phyloP scores from a whole-genome alignment of 2,797 vertebrate genomes.

The Scolopax bukidnonensis region DNA sequence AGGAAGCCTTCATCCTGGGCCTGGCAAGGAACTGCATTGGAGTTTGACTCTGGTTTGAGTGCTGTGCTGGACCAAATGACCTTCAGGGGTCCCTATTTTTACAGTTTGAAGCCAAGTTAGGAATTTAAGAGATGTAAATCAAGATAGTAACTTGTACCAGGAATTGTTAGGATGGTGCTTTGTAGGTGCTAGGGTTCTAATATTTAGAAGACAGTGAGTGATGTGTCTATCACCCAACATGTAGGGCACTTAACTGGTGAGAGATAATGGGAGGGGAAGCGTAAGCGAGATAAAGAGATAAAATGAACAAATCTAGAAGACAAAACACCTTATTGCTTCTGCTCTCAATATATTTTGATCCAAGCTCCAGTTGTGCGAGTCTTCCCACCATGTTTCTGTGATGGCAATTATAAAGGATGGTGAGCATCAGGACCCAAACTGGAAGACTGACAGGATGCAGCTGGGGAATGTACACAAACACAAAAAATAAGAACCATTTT shows the following conservation, averaged over 20 bases:
- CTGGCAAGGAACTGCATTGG: not conserved
- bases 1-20: not conserved
- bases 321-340: not conserved
- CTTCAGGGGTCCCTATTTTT: not conserved
- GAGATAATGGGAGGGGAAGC: not conserved
- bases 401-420: too few relatives aligned
- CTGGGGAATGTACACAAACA: rapidly evolving
- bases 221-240: rapidly evolving
- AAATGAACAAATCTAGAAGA: not conserved
- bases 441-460: not conserved
- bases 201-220: not conserved
- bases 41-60: not conserved
- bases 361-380: not conserved
- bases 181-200: not conserved
- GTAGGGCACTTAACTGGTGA: not conserved
- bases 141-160: not conserved
- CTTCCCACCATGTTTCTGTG: too few relatives aligned
- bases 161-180: not conserved
- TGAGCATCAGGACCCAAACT: not conserved
- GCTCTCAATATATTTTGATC: not conserved
- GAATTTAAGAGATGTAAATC: not conserved
- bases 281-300: not conserved
- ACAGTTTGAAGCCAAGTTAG: not conserved
- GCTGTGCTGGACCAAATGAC: not conserved
- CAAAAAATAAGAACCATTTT: not conserved